These are phyloP conservation scores for Ficedula albicollis DNA, from an alignment of 2,797 vertebrate species.

Conservation along the genomic window DNA sequence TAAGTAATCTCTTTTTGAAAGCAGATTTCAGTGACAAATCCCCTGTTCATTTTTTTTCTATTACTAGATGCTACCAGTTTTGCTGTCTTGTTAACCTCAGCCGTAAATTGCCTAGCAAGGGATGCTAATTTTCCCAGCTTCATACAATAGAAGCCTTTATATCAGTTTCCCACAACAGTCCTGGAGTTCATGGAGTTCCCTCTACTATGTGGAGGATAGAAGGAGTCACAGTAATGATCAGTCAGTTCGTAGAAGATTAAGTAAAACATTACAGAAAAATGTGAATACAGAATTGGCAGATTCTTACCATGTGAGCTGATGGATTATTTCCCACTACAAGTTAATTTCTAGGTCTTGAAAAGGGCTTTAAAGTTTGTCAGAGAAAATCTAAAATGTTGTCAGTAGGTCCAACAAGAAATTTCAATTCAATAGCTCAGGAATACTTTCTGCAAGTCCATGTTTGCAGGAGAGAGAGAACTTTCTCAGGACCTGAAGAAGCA, in stretches of 20 bases:
- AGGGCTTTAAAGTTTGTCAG: background rate
- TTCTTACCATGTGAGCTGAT: background rate
- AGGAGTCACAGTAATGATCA: background rate
- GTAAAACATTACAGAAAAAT: slow-evolving; percentile 14
- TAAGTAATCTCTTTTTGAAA: background rate
- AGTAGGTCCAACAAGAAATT: background rate
- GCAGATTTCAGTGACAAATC: background rate
- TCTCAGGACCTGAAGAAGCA: background rate
- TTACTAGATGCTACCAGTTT: background rate
- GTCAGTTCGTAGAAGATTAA: background rate
- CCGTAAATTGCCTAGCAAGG: background rate
- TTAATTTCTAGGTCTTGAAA: background rate
- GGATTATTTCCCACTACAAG: background rate
- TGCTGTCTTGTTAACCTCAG: background rate
- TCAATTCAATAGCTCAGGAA: background rate
- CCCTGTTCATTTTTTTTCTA: background rate
- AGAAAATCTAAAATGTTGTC: background rate
- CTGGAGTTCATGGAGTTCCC: background rate
- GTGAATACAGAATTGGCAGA: background rate
- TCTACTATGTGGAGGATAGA: background rate
- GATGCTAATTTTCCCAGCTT: background rate
- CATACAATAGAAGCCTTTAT: background rate
- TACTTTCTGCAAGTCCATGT: background rate
- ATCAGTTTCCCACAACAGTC: background rate
- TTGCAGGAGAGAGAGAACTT: background rate